Evolutionary conservation across 2,888 invertebrate genomes (phyloP).

Genomic region (Synergus laeviventris): DNA sequence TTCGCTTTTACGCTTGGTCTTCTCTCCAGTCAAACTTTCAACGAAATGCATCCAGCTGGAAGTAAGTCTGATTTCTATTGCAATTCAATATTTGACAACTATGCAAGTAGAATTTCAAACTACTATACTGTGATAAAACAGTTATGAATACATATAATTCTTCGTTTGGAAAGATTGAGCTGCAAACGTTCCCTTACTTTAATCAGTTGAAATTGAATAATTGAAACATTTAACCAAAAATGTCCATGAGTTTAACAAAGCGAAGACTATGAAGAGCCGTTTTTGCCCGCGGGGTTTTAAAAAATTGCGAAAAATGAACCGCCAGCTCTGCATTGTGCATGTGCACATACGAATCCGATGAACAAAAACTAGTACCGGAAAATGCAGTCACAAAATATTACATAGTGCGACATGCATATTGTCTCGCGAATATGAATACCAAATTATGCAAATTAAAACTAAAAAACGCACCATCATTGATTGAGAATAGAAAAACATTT

Average conservation of each 20-base stretch:
- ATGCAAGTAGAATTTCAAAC: slow-evolving; percentile 24
- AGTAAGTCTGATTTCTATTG: slow-evolving; percentile 36
- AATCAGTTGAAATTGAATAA: background rate
- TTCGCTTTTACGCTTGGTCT: slow-evolving; percentile 48
- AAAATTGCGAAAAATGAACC: background rate
- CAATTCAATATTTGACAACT: slow-evolving; percentile 30
- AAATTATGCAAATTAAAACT: background rate
- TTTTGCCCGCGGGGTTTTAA: background rate
- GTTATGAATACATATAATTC: slow-evolving; percentile 14
- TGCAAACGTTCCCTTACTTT: background rate
- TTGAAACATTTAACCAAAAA: background rate
- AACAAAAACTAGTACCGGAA: no score
- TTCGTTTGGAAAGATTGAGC: slow-evolving; percentile 1
- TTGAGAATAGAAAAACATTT: no score
- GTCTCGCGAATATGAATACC: no score
- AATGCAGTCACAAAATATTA: no score
- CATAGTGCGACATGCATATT: no score
- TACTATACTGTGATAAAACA: slow-evolving; percentile 16
- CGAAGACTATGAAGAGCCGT: background rate
- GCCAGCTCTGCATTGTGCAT: no score
- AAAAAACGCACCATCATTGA: background rate
- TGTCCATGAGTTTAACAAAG: background rate
- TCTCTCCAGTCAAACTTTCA: slow-evolving; percentile 50
- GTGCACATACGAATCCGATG: no score
- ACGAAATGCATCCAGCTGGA: slow-evolving; percentile 50